Evolutionary conservation across 2,797 vertebrate species (phyloP).

Genomic region (Pangasius mekongensis): DNA sequence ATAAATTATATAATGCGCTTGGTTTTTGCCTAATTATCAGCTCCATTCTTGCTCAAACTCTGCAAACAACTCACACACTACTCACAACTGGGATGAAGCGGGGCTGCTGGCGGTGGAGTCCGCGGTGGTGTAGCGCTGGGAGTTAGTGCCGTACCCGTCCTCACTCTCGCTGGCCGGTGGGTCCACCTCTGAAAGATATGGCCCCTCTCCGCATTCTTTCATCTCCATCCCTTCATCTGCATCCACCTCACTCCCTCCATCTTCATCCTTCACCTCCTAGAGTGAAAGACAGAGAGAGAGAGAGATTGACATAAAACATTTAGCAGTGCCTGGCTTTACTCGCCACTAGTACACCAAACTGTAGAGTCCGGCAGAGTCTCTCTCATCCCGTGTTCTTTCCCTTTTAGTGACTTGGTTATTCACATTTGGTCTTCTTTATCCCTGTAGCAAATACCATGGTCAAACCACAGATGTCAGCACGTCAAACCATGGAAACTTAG

Average conservation of each 20-base stretch:
- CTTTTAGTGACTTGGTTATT: background rate
- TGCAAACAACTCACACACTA: slow-evolving; percentile 52
- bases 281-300: background rate
- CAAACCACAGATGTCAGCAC: background rate
- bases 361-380: background rate
- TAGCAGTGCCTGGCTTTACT: background rate
- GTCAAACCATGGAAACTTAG: background rate
- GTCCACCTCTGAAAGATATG: slow-evolving; percentile 95
- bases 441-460: background rate
- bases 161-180: slow-evolving; percentile 96
- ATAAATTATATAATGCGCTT: background rate
- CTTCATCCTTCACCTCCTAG: slow-evolving; percentile 93
- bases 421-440: background rate
- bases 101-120: slow-evolving; percentile 98
- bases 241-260: slow-evolving; percentile 86
- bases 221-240: slow-evolving; percentile 87
- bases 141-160: slow-evolving; percentile 93
- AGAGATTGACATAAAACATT: background rate
- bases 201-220: slow-evolving; percentile 86
- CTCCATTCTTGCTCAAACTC: background rate
- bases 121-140: slow-evolving; percentile 89
- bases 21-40: background rate
- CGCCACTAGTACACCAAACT: background rate
- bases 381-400: background rate
- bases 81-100: slow-evolving; percentile 98